Evolutionary conservation across 2,888 invertebrate species (phyloP), one percentile per base, ranked within the genome.

Genomic region (Cataglyphis albicans): DNA sequence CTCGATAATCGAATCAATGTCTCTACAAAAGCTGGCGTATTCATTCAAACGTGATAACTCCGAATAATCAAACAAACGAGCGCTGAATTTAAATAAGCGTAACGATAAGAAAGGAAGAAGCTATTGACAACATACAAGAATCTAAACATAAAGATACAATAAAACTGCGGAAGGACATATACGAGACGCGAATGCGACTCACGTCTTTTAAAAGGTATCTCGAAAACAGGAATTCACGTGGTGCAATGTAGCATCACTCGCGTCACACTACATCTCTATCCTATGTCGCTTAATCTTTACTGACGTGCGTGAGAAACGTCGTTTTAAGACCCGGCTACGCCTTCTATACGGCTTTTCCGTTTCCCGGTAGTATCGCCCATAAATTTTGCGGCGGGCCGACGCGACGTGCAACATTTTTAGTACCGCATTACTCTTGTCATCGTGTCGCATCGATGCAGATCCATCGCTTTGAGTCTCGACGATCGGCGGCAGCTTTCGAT

Each of bases 331-430:
- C 57, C 59, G 41, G 41, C 41, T 65, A 44, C 38, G 88, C 88
- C 64, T 82, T 74, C 61, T 85, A 82, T 82, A 88, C 86, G 86
- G 84, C 75, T 88, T 87, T 87, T 76, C 78, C 78, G 61, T 81
- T 52, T 65, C 81, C 35, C 61, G 57, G 38, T 25, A 63, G 80
- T 85, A 87, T 83, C 84, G 86, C 21, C 82, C 83, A 90, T 89
- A 87, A 89, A 89, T 89, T 89, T 87, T 72, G 70, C 83, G 70
- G 82, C 84, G 73, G 78, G 59, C 68, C 44, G 88, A 81, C 76
- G 82, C 86, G 88, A 86, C 84, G 82, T 74, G 83, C 81, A 82
- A 87, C 89, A 88, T 84, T 87, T 90, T 89, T 74, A 85, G 81
- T 52, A 44, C 57, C 83, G 84, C 70, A 81, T 87, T 89, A 89